A percentile compares a stretch with the other conserved stretches of the same genome.
phyloP scores from a whole-genome alignment of 2,113 vertebrate species.

The Jaculus jaculus region DNA sequence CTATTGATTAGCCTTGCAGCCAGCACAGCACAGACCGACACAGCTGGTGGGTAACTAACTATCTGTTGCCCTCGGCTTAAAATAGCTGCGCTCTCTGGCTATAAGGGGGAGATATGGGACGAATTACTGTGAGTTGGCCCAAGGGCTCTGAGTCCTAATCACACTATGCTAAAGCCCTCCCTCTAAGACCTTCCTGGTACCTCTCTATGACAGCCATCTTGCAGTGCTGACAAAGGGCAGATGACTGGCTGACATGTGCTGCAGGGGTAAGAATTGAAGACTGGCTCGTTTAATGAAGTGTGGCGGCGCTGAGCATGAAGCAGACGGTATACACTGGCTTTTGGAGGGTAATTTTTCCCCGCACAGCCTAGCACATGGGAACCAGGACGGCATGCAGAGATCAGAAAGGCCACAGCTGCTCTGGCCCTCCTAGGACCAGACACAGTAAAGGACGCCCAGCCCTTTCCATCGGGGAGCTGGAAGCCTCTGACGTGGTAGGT shows the following conservation, averaged over 20 bases:
- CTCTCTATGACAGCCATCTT: neutral
- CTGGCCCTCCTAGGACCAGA: neutral
- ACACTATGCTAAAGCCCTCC: neutral
- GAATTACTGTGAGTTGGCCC: neutral
- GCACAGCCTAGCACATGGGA: neutral
- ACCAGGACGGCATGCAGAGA: neutral
- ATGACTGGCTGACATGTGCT: neutral
- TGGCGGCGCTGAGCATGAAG: neutral
- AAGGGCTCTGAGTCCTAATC: neutral
- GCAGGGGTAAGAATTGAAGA: neutral
- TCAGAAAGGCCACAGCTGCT: neutral
- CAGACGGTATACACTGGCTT: neutral
- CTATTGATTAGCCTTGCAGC: neutral
- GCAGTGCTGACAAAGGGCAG: neutral
- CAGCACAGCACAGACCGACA: fast-evolving
- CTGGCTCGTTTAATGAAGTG: constrained; percentile 25
- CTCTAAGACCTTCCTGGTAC: neutral
- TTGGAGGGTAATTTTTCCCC: neutral
- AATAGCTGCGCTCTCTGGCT: neutral
- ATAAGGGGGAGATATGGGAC: neutral
- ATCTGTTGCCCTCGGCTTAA: neutral
- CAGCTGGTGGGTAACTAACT: no score
- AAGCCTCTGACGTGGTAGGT: neutral
- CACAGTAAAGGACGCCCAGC: neutral
- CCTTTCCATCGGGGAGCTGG: neutral